Evolutionary conservation across 2,888 invertebrate species (phyloP), one percentile per base, ranked within the genome.

Genomic region (Brachypalpus laphriformis): DNA sequence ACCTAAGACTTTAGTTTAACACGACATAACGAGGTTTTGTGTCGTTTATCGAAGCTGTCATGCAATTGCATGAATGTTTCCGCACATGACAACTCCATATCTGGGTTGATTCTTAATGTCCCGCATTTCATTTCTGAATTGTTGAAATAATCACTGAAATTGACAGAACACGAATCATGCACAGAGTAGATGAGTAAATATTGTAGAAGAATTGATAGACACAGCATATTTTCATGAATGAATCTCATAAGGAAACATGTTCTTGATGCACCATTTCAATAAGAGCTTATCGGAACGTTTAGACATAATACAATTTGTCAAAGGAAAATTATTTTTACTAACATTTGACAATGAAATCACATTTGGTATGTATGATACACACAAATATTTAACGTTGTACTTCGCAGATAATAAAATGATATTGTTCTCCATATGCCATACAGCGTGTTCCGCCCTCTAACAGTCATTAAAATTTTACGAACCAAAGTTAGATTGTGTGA

Each of bases 371-470:
- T 22, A 42, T 51, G 25, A 9, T 25, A 31, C 40, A 0, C 9
- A 42, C 54, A 56, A 31, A 47, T 63, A 61, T 57, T 71, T 57
- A 56, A 78, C 47, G 45, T 20, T 71, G 20, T 63, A 71, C 54
- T 71, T 72, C 56, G 71, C 63, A 37, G 72, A 72, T 78, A 78
- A 65, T 71, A 71, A 78, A 78, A 63, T 54, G 34, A 7, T n/a
- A 42, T 59, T 54, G 37, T 45, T 71, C 45, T 45, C 16, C 45
- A 45, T 45, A 45, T 40, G 40, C 8, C 18, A 25, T 37, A 16
- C 18, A 56, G 45, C 16, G 65, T 56, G 56, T 11, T 57, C 65
- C 65, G 14, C 37, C 34, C 42, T 42, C 14, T 16, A 4, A 9
- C 3, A 57, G 47, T 47, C 57, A 75, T 66, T 75, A 75, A 75